These are phyloP conservation scores for Varanus salvator DNA, from an alignment of 2,113 vertebrate species.

Conservation along the genomic window DNA sequence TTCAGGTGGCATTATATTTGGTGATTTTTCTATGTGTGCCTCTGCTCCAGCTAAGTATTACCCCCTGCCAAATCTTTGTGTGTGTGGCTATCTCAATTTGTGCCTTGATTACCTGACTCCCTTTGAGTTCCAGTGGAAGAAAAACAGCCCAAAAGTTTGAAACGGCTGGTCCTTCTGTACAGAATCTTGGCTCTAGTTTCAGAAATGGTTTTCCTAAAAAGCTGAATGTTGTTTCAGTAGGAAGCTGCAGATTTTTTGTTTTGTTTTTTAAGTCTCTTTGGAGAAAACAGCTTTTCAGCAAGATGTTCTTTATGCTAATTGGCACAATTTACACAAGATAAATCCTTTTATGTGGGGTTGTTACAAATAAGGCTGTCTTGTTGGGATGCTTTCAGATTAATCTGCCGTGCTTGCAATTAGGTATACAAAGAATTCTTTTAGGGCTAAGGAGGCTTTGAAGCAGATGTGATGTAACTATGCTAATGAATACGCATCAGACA, in stretches of 20 bases:
- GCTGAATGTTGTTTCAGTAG: not conserved
- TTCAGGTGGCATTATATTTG: not conserved
- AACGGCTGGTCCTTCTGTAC: not conserved
- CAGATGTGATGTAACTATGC: slow-evolving; percentile 77
- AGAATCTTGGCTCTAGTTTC: not conserved
- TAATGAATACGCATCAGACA: slow-evolving; percentile 82
- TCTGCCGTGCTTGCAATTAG: slow-evolving; percentile 67
- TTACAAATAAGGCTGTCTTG: slow-evolving; percentile 12
- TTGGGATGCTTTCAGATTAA: slow-evolving; percentile 65
- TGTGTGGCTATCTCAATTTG: not conserved
- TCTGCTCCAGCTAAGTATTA: not conserved
- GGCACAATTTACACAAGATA: slow-evolving; percentile 14
- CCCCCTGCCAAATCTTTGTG: not conserved
- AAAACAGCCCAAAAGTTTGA: not conserved
- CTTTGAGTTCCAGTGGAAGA: not conserved
- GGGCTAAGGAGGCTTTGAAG: slow-evolving; percentile 69
- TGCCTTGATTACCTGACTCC: not conserved
- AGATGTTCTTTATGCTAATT: slow-evolving; percentile 30
- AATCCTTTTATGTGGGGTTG: slow-evolving; percentile 37
- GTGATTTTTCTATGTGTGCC: not conserved
- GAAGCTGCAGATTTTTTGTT: not conserved
- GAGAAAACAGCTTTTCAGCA: slow-evolving; percentile 28
- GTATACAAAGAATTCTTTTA: slow-evolving; percentile 68
- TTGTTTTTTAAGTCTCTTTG: slow-evolving; percentile 11
- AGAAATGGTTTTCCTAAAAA: slow-evolving; percentile 9